A percentile compares a stretch with the other conserved stretches of the same genome.
These are phyloP conservation scores for Steinernema carpocapsae DNA, from an alignment of 2,888 invertebrate genomes.

Conservation along the genomic window DNA sequence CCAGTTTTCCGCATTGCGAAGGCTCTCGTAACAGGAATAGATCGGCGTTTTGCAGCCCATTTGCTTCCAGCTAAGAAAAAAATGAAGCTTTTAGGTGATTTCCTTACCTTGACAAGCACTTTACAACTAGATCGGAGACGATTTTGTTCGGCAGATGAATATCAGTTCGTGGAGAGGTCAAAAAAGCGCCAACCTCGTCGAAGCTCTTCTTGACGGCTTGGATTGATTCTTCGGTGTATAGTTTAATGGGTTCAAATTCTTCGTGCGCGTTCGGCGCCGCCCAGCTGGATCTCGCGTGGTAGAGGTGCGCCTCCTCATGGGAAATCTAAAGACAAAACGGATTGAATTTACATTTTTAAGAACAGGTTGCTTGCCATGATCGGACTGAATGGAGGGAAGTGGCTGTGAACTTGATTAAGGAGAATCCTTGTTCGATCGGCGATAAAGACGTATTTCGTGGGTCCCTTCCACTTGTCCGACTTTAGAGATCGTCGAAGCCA, in stretches of 20 bases:
- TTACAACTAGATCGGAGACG: neutral
- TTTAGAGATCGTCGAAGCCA: conserved; percentile 8
- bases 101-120: neutral
- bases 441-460: conserved; percentile 36
- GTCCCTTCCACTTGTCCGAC: conserved; percentile 7
- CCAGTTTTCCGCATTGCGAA: conserved; percentile 14
- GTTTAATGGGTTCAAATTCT: neutral
- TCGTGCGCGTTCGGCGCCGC: neutral
- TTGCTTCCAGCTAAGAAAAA: neutral
- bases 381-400: conserved; percentile 32
- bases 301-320: neutral
- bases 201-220: neutral
- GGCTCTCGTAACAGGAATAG: neutral
- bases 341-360: no score
- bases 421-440: conserved; percentile 38
- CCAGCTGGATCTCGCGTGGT: conserved; percentile 25
- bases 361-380: neutral
- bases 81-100: neutral
- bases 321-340: neutral
- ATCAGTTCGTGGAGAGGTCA: neutral
- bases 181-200: neutral
- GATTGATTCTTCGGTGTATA: neutral
- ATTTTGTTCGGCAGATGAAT: neutral
- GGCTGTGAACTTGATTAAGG: conserved; percentile 35
- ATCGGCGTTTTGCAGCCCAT: neutral